phyloP scores from a whole-genome alignment of 2,888 invertebrate species.

The Sympetrum striolatum region DNA sequence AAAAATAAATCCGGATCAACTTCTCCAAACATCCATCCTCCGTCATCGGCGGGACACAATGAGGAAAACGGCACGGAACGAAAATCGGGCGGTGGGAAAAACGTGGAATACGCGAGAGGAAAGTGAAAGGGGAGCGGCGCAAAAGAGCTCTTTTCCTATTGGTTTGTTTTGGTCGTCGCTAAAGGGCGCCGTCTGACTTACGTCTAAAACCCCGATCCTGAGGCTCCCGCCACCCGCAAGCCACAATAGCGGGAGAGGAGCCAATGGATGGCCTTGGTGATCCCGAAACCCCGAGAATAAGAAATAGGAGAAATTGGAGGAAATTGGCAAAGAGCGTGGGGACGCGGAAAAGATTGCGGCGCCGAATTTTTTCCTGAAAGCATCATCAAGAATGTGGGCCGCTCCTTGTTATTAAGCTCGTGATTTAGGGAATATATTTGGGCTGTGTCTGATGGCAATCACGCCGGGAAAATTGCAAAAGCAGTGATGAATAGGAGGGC shows the following conservation, averaged over 20 bases:
- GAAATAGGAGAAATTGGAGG: not conserved
- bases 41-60: not conserved
- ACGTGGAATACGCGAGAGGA: not conserved
- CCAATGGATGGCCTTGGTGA: slow-evolving; percentile 16
- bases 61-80: not conserved
- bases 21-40: not conserved
- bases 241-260: not conserved
- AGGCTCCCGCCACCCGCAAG: not conserved
- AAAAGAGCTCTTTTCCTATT: not conserved
- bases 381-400: not conserved
- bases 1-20: not conserved
- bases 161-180: not conserved
- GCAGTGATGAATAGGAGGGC: not conserved
- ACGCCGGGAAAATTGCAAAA: not conserved
- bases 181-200: not conserved
- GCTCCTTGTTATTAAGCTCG: not conserved
- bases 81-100: not conserved
- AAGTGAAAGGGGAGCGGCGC: not conserved
- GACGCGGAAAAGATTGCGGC: no score
- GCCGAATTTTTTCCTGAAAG: not conserved
- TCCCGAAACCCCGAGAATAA: not conserved
- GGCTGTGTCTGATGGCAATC: not conserved
- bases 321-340: not conserved
- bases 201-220: not conserved
- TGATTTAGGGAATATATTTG: not conserved